Evolutionary conservation across 37 sponge, comb jelly and placozoan species (phyloP).

Genomic region (Theonella swinhoei): DNA sequence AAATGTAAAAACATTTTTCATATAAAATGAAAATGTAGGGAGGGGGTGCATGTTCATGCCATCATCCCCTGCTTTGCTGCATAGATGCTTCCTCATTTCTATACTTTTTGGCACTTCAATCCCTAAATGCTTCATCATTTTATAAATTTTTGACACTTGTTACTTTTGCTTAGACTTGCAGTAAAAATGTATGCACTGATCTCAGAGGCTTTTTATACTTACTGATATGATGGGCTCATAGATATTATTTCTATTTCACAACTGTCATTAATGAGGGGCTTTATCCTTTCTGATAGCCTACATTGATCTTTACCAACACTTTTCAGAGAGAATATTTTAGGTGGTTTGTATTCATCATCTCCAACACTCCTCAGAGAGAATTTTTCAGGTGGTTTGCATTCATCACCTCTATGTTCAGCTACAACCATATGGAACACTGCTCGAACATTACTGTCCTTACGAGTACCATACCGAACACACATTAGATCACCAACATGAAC

Average conservation of each 20-base stretch:
- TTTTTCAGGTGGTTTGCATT: neutral
- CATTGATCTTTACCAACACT: neutral
- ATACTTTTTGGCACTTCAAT: too few relatives aligned
- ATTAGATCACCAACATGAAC: constrained; percentile 32
- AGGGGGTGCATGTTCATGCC: too few relatives aligned
- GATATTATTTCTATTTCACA: constrained; percentile 39
- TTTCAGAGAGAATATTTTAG: neutral
- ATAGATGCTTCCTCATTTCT: too few relatives aligned
- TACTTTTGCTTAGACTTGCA: too few relatives aligned
- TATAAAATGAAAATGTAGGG: too few relatives aligned
- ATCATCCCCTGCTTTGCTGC: too few relatives aligned
- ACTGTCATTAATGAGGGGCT: neutral
- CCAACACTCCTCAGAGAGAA: neutral
- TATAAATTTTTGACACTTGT: too few relatives aligned
- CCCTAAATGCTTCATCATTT: too few relatives aligned
- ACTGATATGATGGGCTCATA: constrained; percentile 16
- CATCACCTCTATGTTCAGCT: neutral
- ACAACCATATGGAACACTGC: constrained; percentile 53
- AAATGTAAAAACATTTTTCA: too few relatives aligned
- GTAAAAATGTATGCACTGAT: too few relatives aligned
- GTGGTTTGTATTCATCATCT: neutral
- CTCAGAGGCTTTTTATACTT: too few relatives aligned
- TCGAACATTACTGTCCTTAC: neutral
- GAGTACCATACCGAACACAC: constrained; percentile 44
- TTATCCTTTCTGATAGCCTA: constrained; percentile 19